phyloP scores from a whole-genome alignment of 2,888 invertebrate species.

The Tholera decimalis region DNA sequence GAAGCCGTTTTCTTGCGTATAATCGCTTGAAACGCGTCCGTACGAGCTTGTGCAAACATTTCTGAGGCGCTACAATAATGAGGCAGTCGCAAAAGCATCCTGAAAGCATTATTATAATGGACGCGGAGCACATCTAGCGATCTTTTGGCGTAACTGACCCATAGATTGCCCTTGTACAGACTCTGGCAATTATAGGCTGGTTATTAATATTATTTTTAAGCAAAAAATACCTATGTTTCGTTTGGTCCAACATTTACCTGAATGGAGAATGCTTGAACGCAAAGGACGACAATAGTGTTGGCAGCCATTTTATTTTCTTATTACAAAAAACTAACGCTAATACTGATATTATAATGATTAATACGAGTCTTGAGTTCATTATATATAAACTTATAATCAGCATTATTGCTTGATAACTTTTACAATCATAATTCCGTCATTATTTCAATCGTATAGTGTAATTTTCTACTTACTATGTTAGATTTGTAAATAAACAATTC shows the following conservation, averaged over 20 bases:
- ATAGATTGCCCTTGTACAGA: no score
- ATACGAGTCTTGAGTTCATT: not conserved
- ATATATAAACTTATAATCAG: conserved; percentile 32
- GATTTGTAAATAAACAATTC: not conserved
- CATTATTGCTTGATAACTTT: conserved; percentile 15
- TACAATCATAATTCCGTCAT: not conserved
- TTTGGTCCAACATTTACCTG: conserved; percentile 19
- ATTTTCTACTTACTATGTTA: conserved; percentile 15
- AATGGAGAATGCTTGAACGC: conserved; percentile 27
- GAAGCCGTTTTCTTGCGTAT: no score
- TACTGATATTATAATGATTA: conserved; percentile 23
- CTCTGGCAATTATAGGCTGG: no score
- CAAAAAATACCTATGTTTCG: not conserved
- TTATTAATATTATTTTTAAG: not conserved
- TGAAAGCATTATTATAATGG: no score
- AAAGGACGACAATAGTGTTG: conserved; percentile 17
- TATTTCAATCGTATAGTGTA: not conserved
- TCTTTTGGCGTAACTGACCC: no score
- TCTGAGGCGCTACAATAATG: no score
- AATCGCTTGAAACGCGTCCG: no score
- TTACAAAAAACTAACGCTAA: not conserved
- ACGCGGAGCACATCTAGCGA: no score
- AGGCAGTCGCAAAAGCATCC: no score
- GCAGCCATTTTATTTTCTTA: conserved; percentile 31
- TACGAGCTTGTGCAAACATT: no score